A percentile compares a stretch with the other conserved stretches of the same genome.
phyloP scores from a whole-genome alignment of 2,888 invertebrate genomes.

The Drosophila tanythrix region DNA sequence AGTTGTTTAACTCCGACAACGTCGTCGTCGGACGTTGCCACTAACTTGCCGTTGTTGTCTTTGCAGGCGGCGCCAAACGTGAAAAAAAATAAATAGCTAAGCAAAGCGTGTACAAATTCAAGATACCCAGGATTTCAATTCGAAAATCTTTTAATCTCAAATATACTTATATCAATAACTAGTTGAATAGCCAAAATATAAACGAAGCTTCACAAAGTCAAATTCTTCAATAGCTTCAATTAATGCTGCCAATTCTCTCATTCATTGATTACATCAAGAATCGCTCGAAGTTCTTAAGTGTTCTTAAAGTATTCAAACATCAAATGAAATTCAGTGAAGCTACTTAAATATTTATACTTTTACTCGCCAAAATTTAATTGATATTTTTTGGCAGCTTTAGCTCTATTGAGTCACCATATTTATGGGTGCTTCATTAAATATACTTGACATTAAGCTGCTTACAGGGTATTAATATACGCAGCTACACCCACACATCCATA shows the following conservation, averaged over 20 bases:
- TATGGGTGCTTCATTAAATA: not conserved
- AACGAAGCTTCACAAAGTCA: not conserved
- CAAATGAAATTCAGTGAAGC: not conserved
- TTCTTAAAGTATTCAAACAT: not conserved
- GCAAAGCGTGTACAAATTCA: not conserved
- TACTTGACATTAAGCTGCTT: not conserved
- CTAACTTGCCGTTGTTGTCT: conserved; percentile 67
- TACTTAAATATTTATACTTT: not conserved
- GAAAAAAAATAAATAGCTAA: conserved; percentile 36
- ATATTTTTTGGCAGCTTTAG: not conserved
- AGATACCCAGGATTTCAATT: conserved; percentile 20
- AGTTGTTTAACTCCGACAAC: conserved; percentile 78
- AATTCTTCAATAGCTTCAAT: not conserved
- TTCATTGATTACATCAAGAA: not conserved
- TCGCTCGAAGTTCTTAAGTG: not conserved
- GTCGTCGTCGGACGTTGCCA: conserved; percentile 45
- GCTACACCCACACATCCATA: conserved; percentile 30
- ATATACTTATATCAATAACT: too few species aligned
- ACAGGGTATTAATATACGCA: conserved; percentile 50
- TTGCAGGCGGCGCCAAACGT: conserved; percentile 73
- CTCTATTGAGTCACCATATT: too few species aligned
- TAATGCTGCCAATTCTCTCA: not conserved
- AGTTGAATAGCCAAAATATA: not conserved
- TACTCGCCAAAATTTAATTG: not conserved
- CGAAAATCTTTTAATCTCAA: not conserved